Conservation (phyloP, 1,140 invertebrate species). For the Cataglyphis hispanica region DNA sequence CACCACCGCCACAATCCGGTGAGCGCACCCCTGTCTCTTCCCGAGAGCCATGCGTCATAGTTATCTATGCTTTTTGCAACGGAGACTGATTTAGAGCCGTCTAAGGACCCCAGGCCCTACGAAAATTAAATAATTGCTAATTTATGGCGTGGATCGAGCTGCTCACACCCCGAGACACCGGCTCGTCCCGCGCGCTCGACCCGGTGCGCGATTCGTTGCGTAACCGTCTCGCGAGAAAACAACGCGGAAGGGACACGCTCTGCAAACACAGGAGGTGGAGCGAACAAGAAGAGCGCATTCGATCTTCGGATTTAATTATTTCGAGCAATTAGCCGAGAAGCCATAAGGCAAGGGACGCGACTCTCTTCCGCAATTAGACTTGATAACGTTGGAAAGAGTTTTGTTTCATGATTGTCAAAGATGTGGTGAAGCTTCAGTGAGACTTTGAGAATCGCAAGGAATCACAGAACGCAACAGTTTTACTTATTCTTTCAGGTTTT, state of each 20-base stretch:
- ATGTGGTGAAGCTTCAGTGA: background rate
- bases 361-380: slow-evolving; percentile 15
- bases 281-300: slow-evolving; percentile 27
- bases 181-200: slow-evolving; percentile 49
- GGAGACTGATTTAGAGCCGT: slow-evolving; percentile 87
- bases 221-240: slow-evolving; percentile 46
- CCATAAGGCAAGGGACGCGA: background rate
- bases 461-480: background rate
- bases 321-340: slow-evolving; percentile 40
- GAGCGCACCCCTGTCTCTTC: slow-evolving; percentile 81
- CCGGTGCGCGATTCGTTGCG: background rate
- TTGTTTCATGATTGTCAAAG: background rate
- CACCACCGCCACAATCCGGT: slow-evolving; percentile 73
- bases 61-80: slow-evolving; percentile 87
- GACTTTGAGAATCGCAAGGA: background rate
- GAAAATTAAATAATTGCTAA: slow-evolving; percentile 87
- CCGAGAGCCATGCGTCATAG: slow-evolving; percentile 86
- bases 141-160: slow-evolving; percentile 86
- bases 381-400: slow-evolving; percentile 24
- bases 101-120: slow-evolving; percentile 86
- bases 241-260: slow-evolving; percentile 30
- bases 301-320: slow-evolving; percentile 52
- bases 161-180: slow-evolving; percentile 72
- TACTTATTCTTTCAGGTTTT: background rate
- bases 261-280: background rate